Evolutionary conservation across 2,113 vertebrate genomes (phyloP).

Genomic region (Notechis scutatus): DNA sequence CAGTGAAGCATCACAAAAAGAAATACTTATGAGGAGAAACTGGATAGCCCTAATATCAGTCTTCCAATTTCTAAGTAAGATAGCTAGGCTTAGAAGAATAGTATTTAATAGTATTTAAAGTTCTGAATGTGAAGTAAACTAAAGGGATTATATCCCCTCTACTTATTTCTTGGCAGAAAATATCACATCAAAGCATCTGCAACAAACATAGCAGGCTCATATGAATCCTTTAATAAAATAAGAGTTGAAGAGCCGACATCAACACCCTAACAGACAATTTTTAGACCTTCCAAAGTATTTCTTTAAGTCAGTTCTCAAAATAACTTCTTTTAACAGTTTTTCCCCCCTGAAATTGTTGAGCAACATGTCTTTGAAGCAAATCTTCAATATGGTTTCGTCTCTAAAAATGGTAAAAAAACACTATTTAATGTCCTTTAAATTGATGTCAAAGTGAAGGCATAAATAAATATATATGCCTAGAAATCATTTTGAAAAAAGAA

Average conservation of each 20-base stretch:
- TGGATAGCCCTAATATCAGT: not conserved
- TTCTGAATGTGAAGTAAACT: not conserved
- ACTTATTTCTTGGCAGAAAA: not conserved
- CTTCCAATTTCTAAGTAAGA: not conserved
- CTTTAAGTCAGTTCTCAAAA: not conserved
- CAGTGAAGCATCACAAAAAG: not conserved
- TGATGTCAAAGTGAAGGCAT: not conserved
- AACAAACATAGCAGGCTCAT: not conserved
- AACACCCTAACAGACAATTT: not conserved
- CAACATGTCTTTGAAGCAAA: not conserved
- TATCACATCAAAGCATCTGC: not conserved
- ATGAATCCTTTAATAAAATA: not conserved
- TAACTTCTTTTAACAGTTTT: not conserved
- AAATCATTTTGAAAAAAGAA: not conserved
- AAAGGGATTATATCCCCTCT: not conserved
- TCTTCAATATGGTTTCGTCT: not conserved
- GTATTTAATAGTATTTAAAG: not conserved
- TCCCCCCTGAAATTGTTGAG: not conserved
- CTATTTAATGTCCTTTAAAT: not conserved
- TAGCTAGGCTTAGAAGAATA: not conserved
- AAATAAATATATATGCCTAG: not conserved
- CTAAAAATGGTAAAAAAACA: not conserved
- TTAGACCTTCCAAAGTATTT: not conserved
- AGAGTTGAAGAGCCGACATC: not conserved
- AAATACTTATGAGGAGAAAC: not conserved